Evolutionary conservation across 2,888 invertebrate genomes (phyloP).

Genomic region (Maniola hyperantus): DNA sequence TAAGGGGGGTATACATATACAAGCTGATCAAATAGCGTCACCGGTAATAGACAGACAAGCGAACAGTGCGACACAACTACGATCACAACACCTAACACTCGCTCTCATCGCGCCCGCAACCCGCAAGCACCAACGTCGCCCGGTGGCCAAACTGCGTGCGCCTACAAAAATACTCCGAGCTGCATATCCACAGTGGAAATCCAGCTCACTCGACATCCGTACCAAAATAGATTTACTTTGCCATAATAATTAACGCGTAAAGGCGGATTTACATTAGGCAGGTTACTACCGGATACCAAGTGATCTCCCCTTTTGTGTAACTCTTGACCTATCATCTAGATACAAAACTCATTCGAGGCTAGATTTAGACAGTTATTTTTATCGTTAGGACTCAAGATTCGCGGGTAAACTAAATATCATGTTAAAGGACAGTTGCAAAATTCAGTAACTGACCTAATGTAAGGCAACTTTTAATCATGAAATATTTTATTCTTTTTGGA

Average conservation of each 20-base stretch:
- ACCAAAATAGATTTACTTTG: constrained; percentile 37
- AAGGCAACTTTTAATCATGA: neutral
- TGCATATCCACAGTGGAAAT: neutral
- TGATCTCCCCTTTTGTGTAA: neutral
- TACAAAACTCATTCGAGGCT: too few relatives aligned
- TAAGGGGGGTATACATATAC: neutral
- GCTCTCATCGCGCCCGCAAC: constrained; percentile 58
- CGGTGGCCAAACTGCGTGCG: constrained; percentile 70
- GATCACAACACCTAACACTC: constrained; percentile 62
- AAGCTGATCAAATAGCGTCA: constrained; percentile 14
- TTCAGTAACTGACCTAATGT: constrained; percentile 1
- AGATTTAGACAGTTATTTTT: too few relatives aligned
- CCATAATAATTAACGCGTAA: constrained; percentile 21
- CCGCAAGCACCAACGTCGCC: constrained; percentile 74
- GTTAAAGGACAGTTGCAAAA: neutral
- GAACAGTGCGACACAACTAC: constrained; percentile 39
- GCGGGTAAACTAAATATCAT: neutral
- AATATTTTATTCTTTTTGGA: constrained; percentile 7
- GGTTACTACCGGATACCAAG: neutral
- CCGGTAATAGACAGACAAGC: constrained; percentile 26
- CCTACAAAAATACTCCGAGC: constrained; percentile 51
- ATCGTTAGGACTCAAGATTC: neutral
- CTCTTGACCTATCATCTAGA: neutral
- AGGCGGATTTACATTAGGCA: neutral
- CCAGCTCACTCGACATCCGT: constrained; percentile 39